Evolutionary conservation across 2,113 vertebrate genomes (phyloP), one percentile per base, ranked within the genome.

Genomic region (Anas platyrhynchos): DNA sequence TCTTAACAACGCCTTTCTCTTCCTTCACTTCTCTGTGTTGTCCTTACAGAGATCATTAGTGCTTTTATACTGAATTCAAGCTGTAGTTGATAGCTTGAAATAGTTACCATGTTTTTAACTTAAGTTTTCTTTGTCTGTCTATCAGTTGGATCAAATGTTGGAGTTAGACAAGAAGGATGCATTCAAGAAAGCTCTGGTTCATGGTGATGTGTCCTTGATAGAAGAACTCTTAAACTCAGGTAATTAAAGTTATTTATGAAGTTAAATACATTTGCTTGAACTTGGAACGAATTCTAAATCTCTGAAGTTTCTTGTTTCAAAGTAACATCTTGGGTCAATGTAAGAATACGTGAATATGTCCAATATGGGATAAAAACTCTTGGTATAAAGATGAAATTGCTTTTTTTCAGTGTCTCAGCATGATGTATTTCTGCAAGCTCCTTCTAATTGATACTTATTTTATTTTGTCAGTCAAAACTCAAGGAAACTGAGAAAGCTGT

Each of bases 171-270:
- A 96, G 88, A 96, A 93, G 16, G 97, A 98, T 10, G 55, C 68
- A 1, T 97, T 99, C 54, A 99, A 99, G 97, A 98, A 94, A 85
- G 99, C 99, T 89, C 97, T 99, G 65, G 97, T 95, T 88, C 23
- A 82, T 9, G 98, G 99, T 95, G 97, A 99, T 95, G 83, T 96
- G 72, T 65, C 92, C 3, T 76, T 98, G 63, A 97, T 99, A 73
- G 94, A 98, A 83, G 97, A 98, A 67, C 98, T 99, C 55, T 95
- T 99, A 96, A 98, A 98, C 88, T 98, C 97, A 1, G 98, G 98
- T 98, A 94, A 98, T 96, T 80, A 44, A 92, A 86, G 27, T 82
- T 31, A 41, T 18, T 82, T 93, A 55, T 14, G n/a, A 59, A 73
- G 16, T 36, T 86, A 34, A 78, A 31, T 59, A 16, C 55, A 69